These are phyloP conservation scores for Muntiacus muntjak DNA, from an alignment of 2,113 vertebrate species.

Conservation along the genomic window DNA sequence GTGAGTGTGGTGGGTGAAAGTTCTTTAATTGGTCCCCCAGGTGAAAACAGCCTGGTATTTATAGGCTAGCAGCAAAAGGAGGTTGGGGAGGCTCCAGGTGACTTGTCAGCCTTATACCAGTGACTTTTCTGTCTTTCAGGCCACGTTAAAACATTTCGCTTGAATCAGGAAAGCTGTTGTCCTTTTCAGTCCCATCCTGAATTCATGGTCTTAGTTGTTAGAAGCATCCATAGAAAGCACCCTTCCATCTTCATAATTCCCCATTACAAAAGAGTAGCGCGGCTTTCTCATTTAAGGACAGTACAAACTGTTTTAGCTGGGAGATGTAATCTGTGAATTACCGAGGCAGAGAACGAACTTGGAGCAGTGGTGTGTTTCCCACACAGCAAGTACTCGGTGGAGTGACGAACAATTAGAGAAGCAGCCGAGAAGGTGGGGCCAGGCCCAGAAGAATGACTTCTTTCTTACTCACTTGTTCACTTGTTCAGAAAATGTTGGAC, in stretches of 20 bases:
- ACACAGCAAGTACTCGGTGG: not conserved
- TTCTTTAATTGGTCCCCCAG: not conserved
- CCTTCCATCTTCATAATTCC: not conserved
- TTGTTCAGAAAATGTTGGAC: not conserved
- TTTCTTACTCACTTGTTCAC: not conserved
- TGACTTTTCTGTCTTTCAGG: not conserved
- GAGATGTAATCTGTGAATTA: not conserved
- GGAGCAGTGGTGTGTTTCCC: not conserved
- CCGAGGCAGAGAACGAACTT: not conserved
- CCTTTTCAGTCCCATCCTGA: not conserved
- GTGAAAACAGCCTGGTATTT: constrained; percentile 43
- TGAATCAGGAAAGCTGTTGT: not conserved
- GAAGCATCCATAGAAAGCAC: not conserved
- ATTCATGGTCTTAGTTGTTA: not conserved
- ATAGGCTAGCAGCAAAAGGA: not conserved
- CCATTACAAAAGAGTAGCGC: not conserved
- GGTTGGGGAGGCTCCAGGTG: not conserved
- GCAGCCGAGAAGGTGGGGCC: not conserved
- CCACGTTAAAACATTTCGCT: constrained; percentile 8
- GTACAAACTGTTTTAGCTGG: not conserved
- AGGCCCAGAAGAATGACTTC: not conserved
- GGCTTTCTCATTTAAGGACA: not conserved
- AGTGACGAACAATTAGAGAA: not conserved
- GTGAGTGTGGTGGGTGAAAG: constrained; percentile 38
- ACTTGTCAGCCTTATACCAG: not conserved